A percentile compares a stretch with the other conserved stretches of the same genome.
phyloP scores from a whole-genome alignment of 2,797 vertebrate species.

The Megaceryle alcyon region DNA sequence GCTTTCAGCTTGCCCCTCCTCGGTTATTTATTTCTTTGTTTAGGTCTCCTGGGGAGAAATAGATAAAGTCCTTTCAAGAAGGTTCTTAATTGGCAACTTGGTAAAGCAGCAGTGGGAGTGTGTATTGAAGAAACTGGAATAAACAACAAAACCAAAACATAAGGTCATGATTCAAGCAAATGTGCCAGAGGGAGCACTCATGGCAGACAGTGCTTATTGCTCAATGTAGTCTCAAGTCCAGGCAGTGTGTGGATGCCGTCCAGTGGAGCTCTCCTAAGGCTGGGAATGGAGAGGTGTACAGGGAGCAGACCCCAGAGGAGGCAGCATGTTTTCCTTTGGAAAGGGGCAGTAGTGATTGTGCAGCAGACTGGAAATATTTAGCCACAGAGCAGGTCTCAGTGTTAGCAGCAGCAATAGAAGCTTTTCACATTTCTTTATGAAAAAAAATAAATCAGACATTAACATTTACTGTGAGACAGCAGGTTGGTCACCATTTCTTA shows the following conservation, averaged over 20 bases:
- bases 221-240: not conserved
- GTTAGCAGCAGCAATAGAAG: not conserved
- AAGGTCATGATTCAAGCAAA: conserved; percentile 27
- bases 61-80: not conserved
- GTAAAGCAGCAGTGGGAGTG: not conserved
- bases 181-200: not conserved
- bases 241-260: not conserved
- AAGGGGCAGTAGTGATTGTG: not conserved
- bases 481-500: not conserved
- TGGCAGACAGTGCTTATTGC: not conserved
- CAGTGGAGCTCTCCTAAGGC: not conserved
- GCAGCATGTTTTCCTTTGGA: not conserved
- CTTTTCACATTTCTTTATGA: not conserved
- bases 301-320: not conserved
- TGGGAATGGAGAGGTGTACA: not conserved
- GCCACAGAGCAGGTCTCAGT: not conserved
- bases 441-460: not conserved
- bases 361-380: not conserved
- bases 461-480: not conserved
- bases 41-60: not conserved
- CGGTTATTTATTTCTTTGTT: not conserved
- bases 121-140: not conserved
- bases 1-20: not conserved
- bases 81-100: not conserved
- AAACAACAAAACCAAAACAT: conserved; percentile 47